Conservation (phyloP, 2,888 invertebrate genomes). For the Acleris cristana region DNA sequence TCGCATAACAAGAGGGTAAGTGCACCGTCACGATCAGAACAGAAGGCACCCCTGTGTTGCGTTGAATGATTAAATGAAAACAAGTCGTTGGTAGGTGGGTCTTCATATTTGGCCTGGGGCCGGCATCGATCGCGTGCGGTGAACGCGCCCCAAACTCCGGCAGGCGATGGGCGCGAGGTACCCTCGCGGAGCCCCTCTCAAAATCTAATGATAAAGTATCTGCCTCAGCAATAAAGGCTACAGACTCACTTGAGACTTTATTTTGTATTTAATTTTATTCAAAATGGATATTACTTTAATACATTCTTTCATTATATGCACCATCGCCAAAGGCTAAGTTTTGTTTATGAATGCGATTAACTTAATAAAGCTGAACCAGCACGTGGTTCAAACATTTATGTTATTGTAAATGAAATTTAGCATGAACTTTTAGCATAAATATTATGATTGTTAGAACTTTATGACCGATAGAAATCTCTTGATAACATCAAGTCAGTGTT, state of each 20-base stretch:
- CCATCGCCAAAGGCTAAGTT: slow-evolving; percentile 5
- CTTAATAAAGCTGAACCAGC: background rate
- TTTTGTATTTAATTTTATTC: slow-evolving; percentile 20
- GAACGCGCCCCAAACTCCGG: slow-evolving; percentile 75
- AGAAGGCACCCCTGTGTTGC: slow-evolving; percentile 50
- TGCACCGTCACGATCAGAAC: slow-evolving; percentile 51
- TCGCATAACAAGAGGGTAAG: slow-evolving; percentile 46
- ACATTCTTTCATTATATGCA: slow-evolving; percentile 19
- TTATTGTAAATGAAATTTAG: background rate
- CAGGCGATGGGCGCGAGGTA: slow-evolving; percentile 63
- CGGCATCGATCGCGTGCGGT: slow-evolving; percentile 78
- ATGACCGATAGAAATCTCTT: background rate
- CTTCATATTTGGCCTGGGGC: slow-evolving; percentile 66
- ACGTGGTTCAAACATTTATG: background rate
- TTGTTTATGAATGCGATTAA: slow-evolving; percentile 9
- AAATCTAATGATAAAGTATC: slow-evolving; percentile 57
- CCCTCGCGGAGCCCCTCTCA: slow-evolving; percentile 59
- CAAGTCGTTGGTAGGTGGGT: slow-evolving; percentile 62
- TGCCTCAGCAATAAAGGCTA: slow-evolving; percentile 44
- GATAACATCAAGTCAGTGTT: no score
- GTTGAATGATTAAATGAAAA: slow-evolving; percentile 55
- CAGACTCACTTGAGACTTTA: slow-evolving; percentile 24
- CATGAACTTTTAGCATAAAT: background rate
- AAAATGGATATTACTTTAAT: slow-evolving; percentile 24
- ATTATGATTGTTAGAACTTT: slow-evolving; percentile 12